phyloP scores from a whole-genome alignment of 2,888 invertebrate genomes.

The Anthoptus insignis region DNA sequence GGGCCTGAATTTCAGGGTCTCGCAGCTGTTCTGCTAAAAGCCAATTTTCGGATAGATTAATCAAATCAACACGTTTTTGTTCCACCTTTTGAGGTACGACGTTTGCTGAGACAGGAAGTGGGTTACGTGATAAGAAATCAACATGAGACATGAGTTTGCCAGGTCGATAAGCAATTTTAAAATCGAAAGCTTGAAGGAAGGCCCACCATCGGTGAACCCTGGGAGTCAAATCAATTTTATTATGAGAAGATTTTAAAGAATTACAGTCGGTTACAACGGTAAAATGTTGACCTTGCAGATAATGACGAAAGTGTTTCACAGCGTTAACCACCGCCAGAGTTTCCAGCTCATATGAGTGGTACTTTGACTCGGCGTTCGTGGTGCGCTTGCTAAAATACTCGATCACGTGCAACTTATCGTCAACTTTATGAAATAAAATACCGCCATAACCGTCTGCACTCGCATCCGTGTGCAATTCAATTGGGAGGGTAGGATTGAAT shows the following conservation, averaged over 20 bases:
- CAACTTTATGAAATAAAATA: neutral
- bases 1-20: constrained; percentile 37
- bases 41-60: constrained; percentile 23
- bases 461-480: constrained; percentile 51
- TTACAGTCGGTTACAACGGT: constrained; percentile 49
- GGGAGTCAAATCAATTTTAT: constrained; percentile 8
- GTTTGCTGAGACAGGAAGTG: too few species aligned
- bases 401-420: constrained; percentile 5
- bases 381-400: constrained; percentile 46
- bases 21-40: constrained; percentile 49
- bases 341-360: constrained; percentile 46
- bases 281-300: constrained; percentile 43
- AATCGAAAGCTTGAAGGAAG: constrained; percentile 45
- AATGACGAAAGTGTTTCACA: constrained; percentile 47
- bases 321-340: constrained; percentile 48
- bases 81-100: too few species aligned
- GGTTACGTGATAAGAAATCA: constrained; percentile 49
- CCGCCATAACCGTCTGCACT: constrained; percentile 48
- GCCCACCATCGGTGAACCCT: constrained; percentile 49
- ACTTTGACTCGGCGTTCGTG: constrained; percentile 36
- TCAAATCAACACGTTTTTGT: too few species aligned
- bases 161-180: constrained; percentile 36
- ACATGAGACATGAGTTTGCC: constrained; percentile 38
- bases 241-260: constrained; percentile 44
- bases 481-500: constrained; percentile 42